Base-by-base conservation (phyloP, 1,140 invertebrate genomes). In the Drosophila gunungcola region DNA sequence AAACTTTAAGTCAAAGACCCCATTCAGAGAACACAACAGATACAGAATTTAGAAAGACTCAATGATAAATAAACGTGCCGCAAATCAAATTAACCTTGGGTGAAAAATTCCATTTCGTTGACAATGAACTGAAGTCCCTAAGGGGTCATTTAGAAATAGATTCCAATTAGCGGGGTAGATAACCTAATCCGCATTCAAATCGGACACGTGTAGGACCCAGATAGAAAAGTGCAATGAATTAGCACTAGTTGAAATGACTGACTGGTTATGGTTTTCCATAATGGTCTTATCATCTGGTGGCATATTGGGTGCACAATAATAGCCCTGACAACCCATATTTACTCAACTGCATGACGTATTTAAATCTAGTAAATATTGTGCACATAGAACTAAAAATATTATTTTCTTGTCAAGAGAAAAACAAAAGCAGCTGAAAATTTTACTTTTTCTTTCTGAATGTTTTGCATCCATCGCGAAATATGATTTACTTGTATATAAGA, bases 81-180 rank as follows among this genome's bases (percentile, higher is more conserved):
- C 62, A 27, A 83, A 85, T 83, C 67, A 36, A 56, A 88, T 76
- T 86, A 86, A 83, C 83, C 79, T 86, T 88, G 72, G 49, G 38
- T 25, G 27, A 12, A 12, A 81, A 73, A 60, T 82, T 76, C 49
- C 69, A 67, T 77, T 58, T 62, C 46, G 48, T 52, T 69, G 38
- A 69, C 34, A 63, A 32, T 45, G 61, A 36, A 45, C 43, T 11
- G 29, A 67, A 55, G 13, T 32, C 13, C 41, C 60, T 36, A 6
- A 4, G 49, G 43, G 32, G 54, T 56, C 49, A 61, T 27, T 41
- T 12, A 41, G 27, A 48, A 48, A 60, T 69, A 45, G 41, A 51
- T 70, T 52, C 6, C 53, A 60, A 27, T 55, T 53, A 42, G 57
- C 9, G 29, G 45, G 38, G 27, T 38, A 41, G 32, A 16, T 41